Evolutionary conservation across 1,140 invertebrate genomes (phyloP), one percentile per base, ranked within the genome.

Genomic region (Coelopa frigida): DNA sequence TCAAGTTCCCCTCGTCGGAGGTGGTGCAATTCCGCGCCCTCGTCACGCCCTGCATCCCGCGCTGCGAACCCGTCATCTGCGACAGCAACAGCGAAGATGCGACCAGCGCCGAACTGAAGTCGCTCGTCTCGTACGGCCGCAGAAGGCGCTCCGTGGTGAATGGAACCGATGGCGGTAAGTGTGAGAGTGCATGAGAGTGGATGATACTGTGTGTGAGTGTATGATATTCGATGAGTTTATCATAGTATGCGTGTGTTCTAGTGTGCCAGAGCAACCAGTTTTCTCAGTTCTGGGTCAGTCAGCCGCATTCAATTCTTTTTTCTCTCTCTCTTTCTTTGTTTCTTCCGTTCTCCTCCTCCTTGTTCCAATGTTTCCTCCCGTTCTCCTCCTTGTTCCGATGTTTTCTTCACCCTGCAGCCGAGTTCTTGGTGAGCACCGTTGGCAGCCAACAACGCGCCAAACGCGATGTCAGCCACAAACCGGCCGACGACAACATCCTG

Each of bases 1-100:
- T 95, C 80, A 94, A 94, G 65, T 95, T 95, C 75, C 90, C 91
- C 1, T 90, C 89, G 22, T 92, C 89, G 1, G 90, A 94, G 68
- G 82, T 93, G 27, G 91, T 95, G 0, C 90, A 95, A 70, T 95
- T 95, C 81, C 81, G 89, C 43, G 91, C 90, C 6, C 67, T 94
- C 54, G 89, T 95, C 12, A 94, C 90, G 3, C 91, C 91, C 1
- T 94, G 91, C 68, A 87, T 94, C 78, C 89, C 89, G 2, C 80
- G 80, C 21, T 94, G 91, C 61, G 88, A 92, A 66, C 90, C 91
- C 4, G 88, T 90, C 6, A 84, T 87, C 60, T 94, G 89, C 62
- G 84, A 89, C 54, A 78, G 83, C 40, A 77, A 82, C 48, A 85
- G 87, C 64, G 79, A 81, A 43, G 83, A 84, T 35, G 89, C 88